phyloP scores from a whole-genome alignment of 2,888 invertebrate genomes.

The Perithous albicinctus region DNA sequence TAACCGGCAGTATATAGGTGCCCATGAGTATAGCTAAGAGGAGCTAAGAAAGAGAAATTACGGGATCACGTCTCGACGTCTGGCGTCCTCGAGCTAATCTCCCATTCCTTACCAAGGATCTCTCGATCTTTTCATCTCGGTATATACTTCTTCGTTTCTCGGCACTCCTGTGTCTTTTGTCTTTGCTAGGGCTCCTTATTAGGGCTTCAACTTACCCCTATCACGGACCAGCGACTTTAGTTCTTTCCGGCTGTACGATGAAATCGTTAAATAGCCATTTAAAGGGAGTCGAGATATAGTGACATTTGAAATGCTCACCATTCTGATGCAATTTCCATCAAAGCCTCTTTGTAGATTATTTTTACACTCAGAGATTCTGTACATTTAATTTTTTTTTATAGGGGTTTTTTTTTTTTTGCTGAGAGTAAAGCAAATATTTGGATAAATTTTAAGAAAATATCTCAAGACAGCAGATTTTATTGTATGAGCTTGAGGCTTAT shows the following conservation, averaged over 20 bases:
- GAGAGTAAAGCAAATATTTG: no score
- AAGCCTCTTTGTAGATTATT: no score
- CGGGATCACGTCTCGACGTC: slow-evolving; percentile 72
- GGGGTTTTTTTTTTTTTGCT: no score
- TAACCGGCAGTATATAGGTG: slow-evolving; percentile 55
- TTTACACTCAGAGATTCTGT: no score
- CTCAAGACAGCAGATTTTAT: no score
- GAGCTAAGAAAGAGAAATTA: slow-evolving; percentile 76
- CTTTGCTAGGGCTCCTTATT: not conserved
- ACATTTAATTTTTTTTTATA: no score
- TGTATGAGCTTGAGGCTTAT: no score
- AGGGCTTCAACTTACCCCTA: not conserved
- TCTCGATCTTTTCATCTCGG: slow-evolving; percentile 36
- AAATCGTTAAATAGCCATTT: not conserved
- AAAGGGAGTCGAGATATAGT: no score
- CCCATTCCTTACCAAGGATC: slow-evolving; percentile 57
- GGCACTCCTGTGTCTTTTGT: not conserved
- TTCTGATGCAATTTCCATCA: no score
- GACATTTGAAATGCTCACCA: no score
- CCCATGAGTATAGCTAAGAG: slow-evolving; percentile 47
- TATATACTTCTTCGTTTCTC: not conserved
- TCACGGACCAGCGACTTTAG: not conserved
- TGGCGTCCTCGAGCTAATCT: slow-evolving; percentile 66
- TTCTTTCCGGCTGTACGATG: not conserved
- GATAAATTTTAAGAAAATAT: no score